A percentile compares a stretch with the other conserved stretches of the same genome.
Evolutionary conservation across 2,888 invertebrate species (phyloP).

Genomic region (Pardosa pseudoannulata): DNA sequence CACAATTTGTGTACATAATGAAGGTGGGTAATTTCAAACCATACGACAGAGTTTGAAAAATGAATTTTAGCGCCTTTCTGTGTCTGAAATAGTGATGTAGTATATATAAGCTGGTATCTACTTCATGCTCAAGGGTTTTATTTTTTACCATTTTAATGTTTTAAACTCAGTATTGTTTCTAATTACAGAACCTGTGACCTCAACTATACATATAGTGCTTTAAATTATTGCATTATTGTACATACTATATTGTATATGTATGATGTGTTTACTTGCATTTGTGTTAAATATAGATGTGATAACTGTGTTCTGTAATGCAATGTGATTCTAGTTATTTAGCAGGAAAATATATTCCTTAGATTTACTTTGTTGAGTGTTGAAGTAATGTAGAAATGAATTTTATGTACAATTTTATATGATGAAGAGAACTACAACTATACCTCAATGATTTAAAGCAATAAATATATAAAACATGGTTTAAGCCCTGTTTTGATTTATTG

Average conservation of each 20-base stretch:
- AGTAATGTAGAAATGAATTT: slow-evolving; percentile 68
- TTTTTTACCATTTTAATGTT: slow-evolving; percentile 28
- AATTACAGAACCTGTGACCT: slow-evolving; percentile 51
- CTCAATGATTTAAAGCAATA: slow-evolving; percentile 73
- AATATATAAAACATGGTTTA: slow-evolving; percentile 62
- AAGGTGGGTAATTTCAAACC: not conserved
- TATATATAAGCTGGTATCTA: slow-evolving; percentile 35
- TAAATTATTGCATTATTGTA: slow-evolving; percentile 59
- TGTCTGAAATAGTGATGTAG: slow-evolving; percentile 50
- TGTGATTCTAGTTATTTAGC: slow-evolving; percentile 63
- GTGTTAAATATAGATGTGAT: slow-evolving; percentile 60
- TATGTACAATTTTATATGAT: slow-evolving; percentile 72
- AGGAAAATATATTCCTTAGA: slow-evolving; percentile 57
- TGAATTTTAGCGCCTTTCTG: slow-evolving; percentile 51
- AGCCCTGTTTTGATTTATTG: not conserved
- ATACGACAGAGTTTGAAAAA: slow-evolving; percentile 23
- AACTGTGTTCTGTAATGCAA: slow-evolving; percentile 61
- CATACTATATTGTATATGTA: slow-evolving; percentile 63
- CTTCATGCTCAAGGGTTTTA: slow-evolving; percentile 54
- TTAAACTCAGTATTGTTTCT: slow-evolving; percentile 24
- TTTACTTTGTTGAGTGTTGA: slow-evolving; percentile 66
- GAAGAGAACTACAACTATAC: slow-evolving; percentile 71
- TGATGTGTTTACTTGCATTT: slow-evolving; percentile 50
- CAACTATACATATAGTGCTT: slow-evolving; percentile 61
- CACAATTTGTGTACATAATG: not conserved